Evolutionary conservation across 2,113 vertebrate genomes (phyloP).

Genomic region (Apodemus speciosus): DNA sequence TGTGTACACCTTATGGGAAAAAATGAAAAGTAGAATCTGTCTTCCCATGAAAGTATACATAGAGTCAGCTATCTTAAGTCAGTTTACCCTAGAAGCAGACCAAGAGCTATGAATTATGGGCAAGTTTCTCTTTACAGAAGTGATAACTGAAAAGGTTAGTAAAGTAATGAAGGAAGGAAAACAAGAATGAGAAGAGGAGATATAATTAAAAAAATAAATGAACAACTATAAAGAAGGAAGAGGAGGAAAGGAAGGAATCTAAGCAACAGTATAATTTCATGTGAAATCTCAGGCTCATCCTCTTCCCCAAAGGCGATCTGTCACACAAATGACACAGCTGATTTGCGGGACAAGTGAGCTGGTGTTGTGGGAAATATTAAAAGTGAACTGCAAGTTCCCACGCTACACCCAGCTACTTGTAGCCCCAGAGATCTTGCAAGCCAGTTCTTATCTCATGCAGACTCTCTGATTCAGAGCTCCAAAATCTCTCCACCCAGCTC

Average conservation of each 20-base stretch:
- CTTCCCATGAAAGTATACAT: neutral
- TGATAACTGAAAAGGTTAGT: neutral
- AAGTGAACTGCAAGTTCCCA: no score
- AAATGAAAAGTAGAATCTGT: neutral
- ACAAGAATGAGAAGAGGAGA: neutral
- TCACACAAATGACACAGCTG: neutral
- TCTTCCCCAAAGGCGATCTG: neutral
- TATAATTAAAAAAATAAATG: neutral
- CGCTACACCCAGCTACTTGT: no score
- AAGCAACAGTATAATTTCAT: neutral
- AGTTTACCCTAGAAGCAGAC: slow-evolving; percentile 37
- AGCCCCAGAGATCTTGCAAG: no score
- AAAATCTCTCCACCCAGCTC: no score
- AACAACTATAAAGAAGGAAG: neutral
- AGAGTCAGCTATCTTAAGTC: neutral
- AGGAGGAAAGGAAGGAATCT: neutral
- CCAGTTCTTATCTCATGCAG: no score
- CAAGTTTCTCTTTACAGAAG: neutral
- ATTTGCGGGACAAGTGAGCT: neutral
- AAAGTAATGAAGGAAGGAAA: neutral
- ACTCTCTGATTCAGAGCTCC: no score
- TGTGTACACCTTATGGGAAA: slow-evolving; percentile 14
- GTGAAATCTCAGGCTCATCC: neutral
- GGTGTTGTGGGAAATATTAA: no score
- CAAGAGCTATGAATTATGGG: slow-evolving; percentile 1